Evolutionary conservation across 2,888 invertebrate species (phyloP), one percentile per base, ranked within the genome.

Genomic region (Arctia plantaginis): DNA sequence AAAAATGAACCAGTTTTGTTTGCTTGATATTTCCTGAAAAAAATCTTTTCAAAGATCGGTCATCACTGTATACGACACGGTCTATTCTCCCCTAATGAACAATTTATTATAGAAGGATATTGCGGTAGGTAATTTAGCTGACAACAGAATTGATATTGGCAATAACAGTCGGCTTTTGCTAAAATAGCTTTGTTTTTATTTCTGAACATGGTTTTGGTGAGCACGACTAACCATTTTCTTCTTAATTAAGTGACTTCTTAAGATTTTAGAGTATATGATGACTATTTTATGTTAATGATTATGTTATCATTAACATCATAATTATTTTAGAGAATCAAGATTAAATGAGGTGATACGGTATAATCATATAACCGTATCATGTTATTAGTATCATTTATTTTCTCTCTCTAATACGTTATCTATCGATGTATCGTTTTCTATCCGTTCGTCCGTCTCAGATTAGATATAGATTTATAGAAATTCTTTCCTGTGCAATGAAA

Each of bases 291-390:
- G 66, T 35, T 20, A 73, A 76, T 76, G n/a, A 39, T 70, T 55
- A 71, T 72, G 51, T 67, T 76, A 70, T 65, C 75, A 66, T 75
- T 69, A 72, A 75, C 65, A 75, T 72, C 69, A 44, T 72, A 66
- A 70, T 75, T 75, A 68, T 71, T 71, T 71, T 62, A 51, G 33
- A 47, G 41, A 72, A 62, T 72, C 65, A 62, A 33, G 75, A 75
- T 71, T 12, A 51, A 71, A 75, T 51, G 47, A 41, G 20, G 23
- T 66, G 72, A 69, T 72, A 72, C 72, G 69, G 72, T 75, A 69
- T 66, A 47, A 44, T 41, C 69, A 51, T 15, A 44, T 0, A 69
- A 71, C 71, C 71, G 71, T 71, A 71, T 18, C 44, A 55, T 55
- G 27, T 65, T 44, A 73, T 64, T 64, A 44, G 41, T 41, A 44